A percentile compares a stretch with the other conserved stretches of the same genome.
These are phyloP conservation scores for Lagopus muta DNA, from an alignment of 2,113 vertebrate species.

Conservation along the genomic window DNA sequence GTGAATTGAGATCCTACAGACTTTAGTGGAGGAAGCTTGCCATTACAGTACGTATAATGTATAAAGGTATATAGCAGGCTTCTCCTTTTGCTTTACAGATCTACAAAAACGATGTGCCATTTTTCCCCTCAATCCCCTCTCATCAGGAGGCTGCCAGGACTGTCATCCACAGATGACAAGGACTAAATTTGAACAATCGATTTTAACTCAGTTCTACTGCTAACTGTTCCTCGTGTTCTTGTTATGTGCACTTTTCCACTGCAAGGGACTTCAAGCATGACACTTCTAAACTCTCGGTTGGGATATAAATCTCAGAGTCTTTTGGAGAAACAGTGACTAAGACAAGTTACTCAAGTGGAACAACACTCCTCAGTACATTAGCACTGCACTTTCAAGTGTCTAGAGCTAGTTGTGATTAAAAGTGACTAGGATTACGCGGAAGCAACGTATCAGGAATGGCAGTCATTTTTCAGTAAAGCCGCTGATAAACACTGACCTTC, in stretches of 20 bases:
- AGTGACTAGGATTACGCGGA: background rate
- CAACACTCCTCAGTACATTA: background rate
- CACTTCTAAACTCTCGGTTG: background rate
- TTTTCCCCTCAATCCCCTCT: background rate
- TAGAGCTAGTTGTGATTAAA: background rate
- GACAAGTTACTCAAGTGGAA: background rate
- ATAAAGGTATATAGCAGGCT: background rate
- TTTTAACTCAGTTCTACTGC: background rate
- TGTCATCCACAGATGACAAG: background rate
- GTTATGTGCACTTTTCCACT: background rate
- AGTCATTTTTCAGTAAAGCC: background rate
- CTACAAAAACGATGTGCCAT: fast-evolving
- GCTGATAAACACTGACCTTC: background rate
- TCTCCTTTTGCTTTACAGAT: background rate
- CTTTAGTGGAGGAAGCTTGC: background rate
- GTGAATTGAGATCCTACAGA: background rate
- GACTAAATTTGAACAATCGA: background rate
- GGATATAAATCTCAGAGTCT: background rate
- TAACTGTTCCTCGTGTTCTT: background rate
- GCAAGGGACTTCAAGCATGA: fast-evolving
- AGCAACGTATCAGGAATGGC: background rate
- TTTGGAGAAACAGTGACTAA: background rate
- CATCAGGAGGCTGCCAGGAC: background rate
- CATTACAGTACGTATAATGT: background rate
- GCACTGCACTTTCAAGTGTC: background rate